A percentile compares a stretch with the other conserved stretches of the same genome.
Evolutionary conservation across 2,797 vertebrate genomes (phyloP).

Genomic region (Hoplostethus mediterraneus): DNA sequence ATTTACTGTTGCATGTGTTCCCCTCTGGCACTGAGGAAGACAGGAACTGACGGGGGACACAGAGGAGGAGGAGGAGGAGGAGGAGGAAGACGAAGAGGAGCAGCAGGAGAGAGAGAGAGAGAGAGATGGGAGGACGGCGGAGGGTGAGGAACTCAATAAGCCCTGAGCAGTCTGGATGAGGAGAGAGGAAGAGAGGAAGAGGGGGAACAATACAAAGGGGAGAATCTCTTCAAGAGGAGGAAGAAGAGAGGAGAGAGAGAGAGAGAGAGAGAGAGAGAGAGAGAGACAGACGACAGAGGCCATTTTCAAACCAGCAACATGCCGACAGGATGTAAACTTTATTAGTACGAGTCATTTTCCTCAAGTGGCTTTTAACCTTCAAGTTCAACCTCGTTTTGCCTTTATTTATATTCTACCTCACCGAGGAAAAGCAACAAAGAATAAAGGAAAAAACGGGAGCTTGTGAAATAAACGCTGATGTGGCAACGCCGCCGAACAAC

Average conservation of each 20-base stretch:
- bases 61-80: too few species aligned
- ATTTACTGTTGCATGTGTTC: conserved; percentile 30
- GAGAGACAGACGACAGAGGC: neutral
- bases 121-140: neutral
- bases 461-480: conserved; percentile 55
- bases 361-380: neutral
- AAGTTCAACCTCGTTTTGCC: conserved; percentile 27
- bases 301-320: conserved; percentile 3
- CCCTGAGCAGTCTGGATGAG: conserved; percentile 10
- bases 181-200: conserved; percentile 6
- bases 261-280: neutral
- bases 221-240: neutral
- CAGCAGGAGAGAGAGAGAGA: neutral
- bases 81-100: neutral
- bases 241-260: neutral
- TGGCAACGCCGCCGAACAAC: conserved; percentile 51
- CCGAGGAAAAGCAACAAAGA: conserved; percentile 28
- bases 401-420: conserved; percentile 2
- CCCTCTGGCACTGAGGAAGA: conserved; percentile 14
- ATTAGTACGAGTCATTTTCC: neutral
- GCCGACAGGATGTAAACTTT: neutral
- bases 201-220: neutral
- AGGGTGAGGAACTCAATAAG: conserved; percentile 26
- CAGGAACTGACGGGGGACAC: conserved; percentile 17
- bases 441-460: conserved; percentile 7